These are phyloP conservation scores for Drosophila mojavensis DNA, from an alignment of 1,140 invertebrate genomes.

Conservation along the genomic window DNA sequence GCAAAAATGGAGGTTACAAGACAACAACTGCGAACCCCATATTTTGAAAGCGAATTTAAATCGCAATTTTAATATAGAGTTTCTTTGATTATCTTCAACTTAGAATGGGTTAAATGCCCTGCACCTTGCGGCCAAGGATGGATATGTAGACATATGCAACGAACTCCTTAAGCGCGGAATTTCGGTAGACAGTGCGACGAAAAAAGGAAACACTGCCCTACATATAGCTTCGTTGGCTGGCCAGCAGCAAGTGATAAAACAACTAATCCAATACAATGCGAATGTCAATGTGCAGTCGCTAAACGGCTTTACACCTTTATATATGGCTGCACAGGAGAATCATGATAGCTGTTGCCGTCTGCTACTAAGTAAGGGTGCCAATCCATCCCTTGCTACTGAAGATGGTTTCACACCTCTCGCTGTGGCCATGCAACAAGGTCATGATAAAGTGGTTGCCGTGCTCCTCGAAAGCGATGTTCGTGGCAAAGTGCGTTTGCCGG, in stretches of 20 bases:
- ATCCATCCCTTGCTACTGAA: conserved; percentile 98
- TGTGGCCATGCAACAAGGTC: conserved; percentile 99
- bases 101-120: conserved; percentile 99
- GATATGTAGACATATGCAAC: conserved; percentile 96
- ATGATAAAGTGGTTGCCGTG: conserved; percentile 98
- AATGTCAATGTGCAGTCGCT: conserved; percentile 98
- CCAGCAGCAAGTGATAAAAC: conserved; percentile 96
- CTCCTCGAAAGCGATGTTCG: conserved; percentile 97
- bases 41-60: no score
- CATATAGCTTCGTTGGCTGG: conserved; percentile 99
- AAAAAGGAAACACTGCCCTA: conserved; percentile 99
- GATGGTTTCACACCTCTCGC: conserved; percentile 99
- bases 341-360: conserved; percentile 97
- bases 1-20: no score
- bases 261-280: conserved; percentile 94
- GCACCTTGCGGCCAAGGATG: conserved; percentile 99
- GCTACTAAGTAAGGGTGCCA: conserved; percentile 96
- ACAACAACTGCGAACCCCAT: no score
- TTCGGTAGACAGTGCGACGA: conserved; percentile 98
- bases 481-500: conserved; percentile 94
- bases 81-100: conserved; percentile 60
- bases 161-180: conserved; percentile 96
- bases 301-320: conserved; percentile 99
- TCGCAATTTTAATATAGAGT: no score
- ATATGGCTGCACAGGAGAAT: conserved; percentile 99